Base-by-base conservation (phyloP, 1,140 invertebrate species). In the Penaeus chinensis region DNA sequence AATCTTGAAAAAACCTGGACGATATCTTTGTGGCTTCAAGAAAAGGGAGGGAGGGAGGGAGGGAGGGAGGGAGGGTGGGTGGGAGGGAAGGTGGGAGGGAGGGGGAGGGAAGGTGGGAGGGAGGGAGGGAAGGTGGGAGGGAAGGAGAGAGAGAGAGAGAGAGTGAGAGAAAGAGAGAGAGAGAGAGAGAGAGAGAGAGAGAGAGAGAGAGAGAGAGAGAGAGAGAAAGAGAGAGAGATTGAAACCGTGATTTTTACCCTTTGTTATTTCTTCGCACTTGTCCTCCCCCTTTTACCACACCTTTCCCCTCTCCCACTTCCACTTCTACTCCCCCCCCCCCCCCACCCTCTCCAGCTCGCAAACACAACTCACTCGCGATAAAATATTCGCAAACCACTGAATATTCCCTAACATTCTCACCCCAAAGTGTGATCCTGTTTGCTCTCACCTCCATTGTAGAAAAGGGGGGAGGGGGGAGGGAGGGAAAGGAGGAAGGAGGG, bases 221-320 rank as follows among this genome's bases (percentile, higher is more conserved):
- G 81, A 82, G 63, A 81, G 22, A 13, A 42, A 62, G 81, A 63
- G 79, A 82, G 62, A 69, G 19, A 66, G 63, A 42, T 32, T 32
- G 65, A 42, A 20, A 65, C 20, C 4, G 18, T 82, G 32, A 22
- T 66, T n/a, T 42, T 20, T 65, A 54, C 63, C 62, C 80, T 32
- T 63, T 63, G 61, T 32, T 32, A 19, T 32, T 20, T 32, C 20
- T 63, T 66, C n/a, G 18, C 80, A 65, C 66, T 54, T 54, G 47
- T 60, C 20, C 42, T 60, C 24, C 60, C 61, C 47, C 32, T 42
- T 42, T n/a, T 22, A 62, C 78, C 42, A 62, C 47, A n/a, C 78
- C 20, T n/a, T 80, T 10, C 37, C 37, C 37, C 37, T 10, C 37
- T 7, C 37, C 37, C 37, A 4, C 78, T 80, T 47, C 20, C 27